phyloP scores from a whole-genome alignment of 2,113 vertebrate species.

The Meles meles region DNA sequence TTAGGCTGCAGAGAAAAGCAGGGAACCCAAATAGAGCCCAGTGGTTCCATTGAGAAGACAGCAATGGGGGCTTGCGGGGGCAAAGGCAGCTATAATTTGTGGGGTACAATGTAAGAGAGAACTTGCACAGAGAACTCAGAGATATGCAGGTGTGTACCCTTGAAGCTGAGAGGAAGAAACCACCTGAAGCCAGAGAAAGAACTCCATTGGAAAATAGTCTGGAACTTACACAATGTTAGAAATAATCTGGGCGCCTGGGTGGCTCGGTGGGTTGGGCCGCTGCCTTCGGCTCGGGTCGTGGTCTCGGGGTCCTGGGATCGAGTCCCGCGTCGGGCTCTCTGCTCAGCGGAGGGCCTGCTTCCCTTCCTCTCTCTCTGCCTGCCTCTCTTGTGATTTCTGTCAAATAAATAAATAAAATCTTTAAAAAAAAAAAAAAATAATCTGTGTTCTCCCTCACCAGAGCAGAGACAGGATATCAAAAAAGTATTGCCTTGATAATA shows the following conservation, averaged over 20 bases:
- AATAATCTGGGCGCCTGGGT: too few species aligned
- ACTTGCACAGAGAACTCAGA: background rate
- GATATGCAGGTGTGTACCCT: background rate
- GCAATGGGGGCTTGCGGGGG: background rate
- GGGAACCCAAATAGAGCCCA: background rate
- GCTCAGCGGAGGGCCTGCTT: too few species aligned
- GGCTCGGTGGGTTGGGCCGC: too few species aligned
- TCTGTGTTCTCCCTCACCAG: background rate
- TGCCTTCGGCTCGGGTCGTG: too few species aligned
- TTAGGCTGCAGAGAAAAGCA: background rate
- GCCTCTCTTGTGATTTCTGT: too few species aligned
- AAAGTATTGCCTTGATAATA: background rate
- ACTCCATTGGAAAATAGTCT: background rate
- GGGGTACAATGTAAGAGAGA: background rate
- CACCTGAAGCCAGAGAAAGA: background rate
- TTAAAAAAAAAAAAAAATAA: too few species aligned
- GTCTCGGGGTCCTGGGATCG: too few species aligned
- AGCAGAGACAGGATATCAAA: background rate
- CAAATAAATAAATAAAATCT: too few species aligned
- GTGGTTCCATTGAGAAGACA: background rate
- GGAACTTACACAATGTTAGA: background rate
- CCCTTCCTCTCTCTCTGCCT: too few species aligned
- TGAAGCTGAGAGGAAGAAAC: background rate
- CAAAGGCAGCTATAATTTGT: background rate
- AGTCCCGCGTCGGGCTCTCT: too few species aligned